A percentile compares a stretch with the other conserved stretches of the same genome.
Conservation (phyloP, 2,888 invertebrate genomes). For the Phymatocera aterrima region DNA sequence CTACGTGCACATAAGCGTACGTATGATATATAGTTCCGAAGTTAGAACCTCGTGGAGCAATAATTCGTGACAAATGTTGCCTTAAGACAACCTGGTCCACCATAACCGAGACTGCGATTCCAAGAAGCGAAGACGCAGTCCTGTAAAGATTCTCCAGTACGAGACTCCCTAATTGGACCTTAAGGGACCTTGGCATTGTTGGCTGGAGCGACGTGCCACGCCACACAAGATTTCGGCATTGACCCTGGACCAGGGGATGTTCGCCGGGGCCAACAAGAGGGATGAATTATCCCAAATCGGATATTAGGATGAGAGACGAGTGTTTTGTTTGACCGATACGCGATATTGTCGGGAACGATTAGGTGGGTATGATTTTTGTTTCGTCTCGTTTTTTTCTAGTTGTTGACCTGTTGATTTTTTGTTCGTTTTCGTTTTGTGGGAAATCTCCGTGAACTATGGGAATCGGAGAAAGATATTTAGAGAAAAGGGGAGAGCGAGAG, state of each 20-base stretch:
- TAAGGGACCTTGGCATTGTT: slow-evolving; percentile 30
- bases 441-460: background rate
- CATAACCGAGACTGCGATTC: slow-evolving; percentile 7
- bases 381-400: background rate
- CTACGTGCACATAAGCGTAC: too few relatives aligned
- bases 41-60: background rate
- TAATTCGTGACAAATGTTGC: slow-evolving; percentile 30
- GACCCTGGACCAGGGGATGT: slow-evolving; percentile 22
- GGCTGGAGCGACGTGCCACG: background rate
- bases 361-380: too few relatives aligned
- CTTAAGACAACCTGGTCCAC: slow-evolving; percentile 15
- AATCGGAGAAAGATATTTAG: background rate
- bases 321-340: background rate
- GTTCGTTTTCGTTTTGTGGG: background rate
- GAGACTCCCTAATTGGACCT: slow-evolving; percentile 35
- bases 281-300: background rate
- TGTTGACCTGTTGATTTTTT: background rate
- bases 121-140: slow-evolving; percentile 29
- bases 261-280: background rate
- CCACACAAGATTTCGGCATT: slow-evolving; percentile 16
- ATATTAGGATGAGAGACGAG: background rate
- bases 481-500: background rate
- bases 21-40: background rate
- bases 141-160: background rate
- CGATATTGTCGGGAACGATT: too few relatives aligned